Evolutionary conservation across 2,888 invertebrate species (phyloP).

Genomic region (Meganola albula): DNA sequence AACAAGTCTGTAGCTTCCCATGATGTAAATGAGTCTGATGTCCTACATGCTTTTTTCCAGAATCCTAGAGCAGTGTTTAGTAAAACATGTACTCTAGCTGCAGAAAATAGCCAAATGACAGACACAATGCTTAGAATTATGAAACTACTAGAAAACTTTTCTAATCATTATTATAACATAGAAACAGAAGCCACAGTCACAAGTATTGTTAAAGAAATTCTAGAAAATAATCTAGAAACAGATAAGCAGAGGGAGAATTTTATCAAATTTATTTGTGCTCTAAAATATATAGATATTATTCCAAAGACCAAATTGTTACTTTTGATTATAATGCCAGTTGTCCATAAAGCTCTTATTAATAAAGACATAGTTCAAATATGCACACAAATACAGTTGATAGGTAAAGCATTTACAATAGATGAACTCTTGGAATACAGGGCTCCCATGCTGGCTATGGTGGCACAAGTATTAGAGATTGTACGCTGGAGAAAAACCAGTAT

Average conservation of each 20-base stretch:
- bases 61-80: conserved; percentile 49
- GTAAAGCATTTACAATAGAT: conserved; percentile 36
- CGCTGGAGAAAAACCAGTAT: conserved; percentile 51
- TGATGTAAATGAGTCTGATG: conserved; percentile 42
- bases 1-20: conserved; percentile 51
- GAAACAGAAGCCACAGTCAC: conserved; percentile 57
- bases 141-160: conserved; percentile 44
- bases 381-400: conserved; percentile 45
- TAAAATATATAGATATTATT: conserved; percentile 44
- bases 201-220: conserved; percentile 36
- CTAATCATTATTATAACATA: conserved; percentile 47
- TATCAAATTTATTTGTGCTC: conserved; percentile 43
- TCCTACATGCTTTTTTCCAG: conserved; percentile 54
- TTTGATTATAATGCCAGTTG: conserved; percentile 56
- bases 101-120: conserved; percentile 48
- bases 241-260: conserved; percentile 44
- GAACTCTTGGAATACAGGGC: conserved; percentile 54
- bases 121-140: conserved; percentile 55
- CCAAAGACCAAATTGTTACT: conserved; percentile 47
- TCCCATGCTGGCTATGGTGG: conserved; percentile 61
- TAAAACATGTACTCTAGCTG: conserved; percentile 51
- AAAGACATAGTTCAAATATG: conserved; percentile 40
- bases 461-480: conserved; percentile 52
- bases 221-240: conserved; percentile 35
- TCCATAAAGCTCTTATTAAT: conserved; percentile 47